A percentile compares a stretch with the other conserved stretches of the same genome.
phyloP scores from a whole-genome alignment of 2,888 invertebrate genomes.

The Melanostoma mellinum region DNA sequence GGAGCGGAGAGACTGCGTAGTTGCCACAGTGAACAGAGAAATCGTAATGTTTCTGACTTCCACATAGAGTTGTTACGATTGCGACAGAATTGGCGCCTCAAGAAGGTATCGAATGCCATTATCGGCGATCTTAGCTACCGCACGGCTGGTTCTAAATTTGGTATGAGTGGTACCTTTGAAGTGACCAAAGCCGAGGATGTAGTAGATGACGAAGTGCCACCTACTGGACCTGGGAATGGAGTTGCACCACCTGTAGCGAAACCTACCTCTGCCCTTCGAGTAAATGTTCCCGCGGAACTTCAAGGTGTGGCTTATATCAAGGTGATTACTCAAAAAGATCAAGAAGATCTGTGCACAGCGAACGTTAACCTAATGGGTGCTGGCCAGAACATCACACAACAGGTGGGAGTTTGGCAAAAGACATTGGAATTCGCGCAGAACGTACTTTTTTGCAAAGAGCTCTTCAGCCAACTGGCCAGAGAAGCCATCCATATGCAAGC shows the following conservation, averaged over 20 bases:
- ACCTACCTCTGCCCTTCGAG: conserved; percentile 90
- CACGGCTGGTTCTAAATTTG: conserved; percentile 96
- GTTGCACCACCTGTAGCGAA: conserved; percentile 84
- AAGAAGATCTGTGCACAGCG: conserved; percentile 93
- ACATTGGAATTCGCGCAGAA: conserved; percentile 98
- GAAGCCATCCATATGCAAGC: conserved; percentile 97
- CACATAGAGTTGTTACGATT: conserved; percentile 94
- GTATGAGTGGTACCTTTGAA: conserved; percentile 97
- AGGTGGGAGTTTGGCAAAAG: conserved; percentile 93
- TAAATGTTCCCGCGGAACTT: conserved; percentile 95
- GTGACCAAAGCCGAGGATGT: conserved; percentile 93
- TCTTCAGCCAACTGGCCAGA: conserved; percentile 95
- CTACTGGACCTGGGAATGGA: conserved; percentile 83
- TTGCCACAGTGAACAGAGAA: conserved; percentile 91
- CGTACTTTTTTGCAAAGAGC: conserved; percentile 97
- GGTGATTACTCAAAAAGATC: conserved; percentile 96
- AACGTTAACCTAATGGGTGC: conserved; percentile 90
- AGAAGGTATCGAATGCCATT: conserved; percentile 96
- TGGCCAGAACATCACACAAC: conserved; percentile 87
- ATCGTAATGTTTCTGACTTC: conserved; percentile 92
- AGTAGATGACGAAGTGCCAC: conserved; percentile 81
- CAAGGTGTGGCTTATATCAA: conserved; percentile 98
- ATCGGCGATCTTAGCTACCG: conserved; percentile 97
- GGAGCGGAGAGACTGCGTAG: conserved; percentile 94
- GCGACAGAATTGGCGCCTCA: conserved; percentile 97